Conservation (phyloP, 1,140 invertebrate species). For the Dendroctonus valens region DNA sequence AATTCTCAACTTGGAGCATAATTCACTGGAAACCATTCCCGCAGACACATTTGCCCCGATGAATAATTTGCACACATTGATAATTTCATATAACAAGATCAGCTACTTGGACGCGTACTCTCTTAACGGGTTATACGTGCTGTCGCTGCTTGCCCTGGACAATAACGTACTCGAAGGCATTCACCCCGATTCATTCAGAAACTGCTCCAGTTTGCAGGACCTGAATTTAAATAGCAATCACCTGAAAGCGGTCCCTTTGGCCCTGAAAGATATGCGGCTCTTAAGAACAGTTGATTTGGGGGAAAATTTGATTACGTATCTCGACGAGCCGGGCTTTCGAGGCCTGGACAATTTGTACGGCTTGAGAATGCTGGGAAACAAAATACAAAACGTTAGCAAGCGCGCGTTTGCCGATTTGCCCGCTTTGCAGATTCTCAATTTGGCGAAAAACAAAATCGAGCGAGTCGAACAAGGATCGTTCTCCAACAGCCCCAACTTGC, state of each 20-base stretch:
- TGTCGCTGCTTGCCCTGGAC: constrained; percentile 75
- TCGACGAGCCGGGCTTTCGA: constrained; percentile 77
- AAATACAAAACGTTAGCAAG: constrained; percentile 80
- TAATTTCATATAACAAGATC: constrained; percentile 77
- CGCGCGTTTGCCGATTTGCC: constrained; percentile 78
- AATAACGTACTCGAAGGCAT: constrained; percentile 75
- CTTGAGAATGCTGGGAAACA: constrained; percentile 82
- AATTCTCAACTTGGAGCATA: constrained; percentile 77
- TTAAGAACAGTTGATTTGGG: constrained; percentile 81
- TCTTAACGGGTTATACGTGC: constrained; percentile 74
- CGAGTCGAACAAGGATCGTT: constrained; percentile 81
- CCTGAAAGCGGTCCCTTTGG: constrained; percentile 74
- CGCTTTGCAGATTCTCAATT: constrained; percentile 81
- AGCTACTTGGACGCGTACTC: constrained; percentile 73
- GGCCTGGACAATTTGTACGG: constrained; percentile 79
- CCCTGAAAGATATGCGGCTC: constrained; percentile 67
- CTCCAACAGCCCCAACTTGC: constrained; percentile 72
- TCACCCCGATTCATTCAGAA: constrained; percentile 78
- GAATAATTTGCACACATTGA: constrained; percentile 79
- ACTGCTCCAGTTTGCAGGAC: constrained; percentile 79
- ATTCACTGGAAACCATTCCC: constrained; percentile 74
- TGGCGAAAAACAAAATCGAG: constrained; percentile 81
- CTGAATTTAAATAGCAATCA: constrained; percentile 83
- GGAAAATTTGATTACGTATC: constrained; percentile 74
- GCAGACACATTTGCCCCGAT: constrained; percentile 78